Percentiles rank a stretch among this genome's conserved stretches.
Conservation (phyloP, 2,888 invertebrate species). For the Sthenelais limicola region DNA sequence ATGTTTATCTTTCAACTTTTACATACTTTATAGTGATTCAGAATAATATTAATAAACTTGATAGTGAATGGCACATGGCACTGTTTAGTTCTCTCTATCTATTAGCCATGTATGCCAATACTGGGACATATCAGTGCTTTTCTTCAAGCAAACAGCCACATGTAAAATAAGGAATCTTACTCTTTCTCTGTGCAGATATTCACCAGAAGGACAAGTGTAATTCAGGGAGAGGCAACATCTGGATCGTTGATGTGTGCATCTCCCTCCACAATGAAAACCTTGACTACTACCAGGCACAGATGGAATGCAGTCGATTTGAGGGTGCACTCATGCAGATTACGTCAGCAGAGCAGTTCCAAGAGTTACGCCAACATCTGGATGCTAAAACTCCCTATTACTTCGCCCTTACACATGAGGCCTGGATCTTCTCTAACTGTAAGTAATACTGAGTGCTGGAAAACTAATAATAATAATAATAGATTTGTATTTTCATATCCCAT, state of each 20-base stretch:
- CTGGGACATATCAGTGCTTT: no score
- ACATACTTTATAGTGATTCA: no score
- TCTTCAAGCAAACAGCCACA: no score
- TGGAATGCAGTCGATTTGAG: not conserved
- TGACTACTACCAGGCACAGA: constrained; percentile 4
- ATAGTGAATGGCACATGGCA: no score
- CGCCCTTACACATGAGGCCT: constrained; percentile 4
- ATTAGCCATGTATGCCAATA: no score
- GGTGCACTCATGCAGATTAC: not conserved
- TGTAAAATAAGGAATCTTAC: no score
- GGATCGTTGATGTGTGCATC: not conserved
- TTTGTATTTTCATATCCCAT: no score
- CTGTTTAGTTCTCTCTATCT: no score
- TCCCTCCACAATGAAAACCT: not conserved
- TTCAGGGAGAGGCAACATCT: not conserved
- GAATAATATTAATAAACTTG: no score
- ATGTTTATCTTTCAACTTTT: no score
- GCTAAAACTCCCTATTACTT: not conserved
- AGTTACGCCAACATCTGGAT: not conserved
- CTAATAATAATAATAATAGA: no score
- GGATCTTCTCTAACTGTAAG: constrained; percentile 9
- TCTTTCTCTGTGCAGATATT: not conserved
- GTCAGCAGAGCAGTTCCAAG: not conserved
- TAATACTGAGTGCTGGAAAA: not conserved
- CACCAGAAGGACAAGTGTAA: not conserved